Conservation (phyloP, 2,113 vertebrate species). For the Phasianus colchicus region DNA sequence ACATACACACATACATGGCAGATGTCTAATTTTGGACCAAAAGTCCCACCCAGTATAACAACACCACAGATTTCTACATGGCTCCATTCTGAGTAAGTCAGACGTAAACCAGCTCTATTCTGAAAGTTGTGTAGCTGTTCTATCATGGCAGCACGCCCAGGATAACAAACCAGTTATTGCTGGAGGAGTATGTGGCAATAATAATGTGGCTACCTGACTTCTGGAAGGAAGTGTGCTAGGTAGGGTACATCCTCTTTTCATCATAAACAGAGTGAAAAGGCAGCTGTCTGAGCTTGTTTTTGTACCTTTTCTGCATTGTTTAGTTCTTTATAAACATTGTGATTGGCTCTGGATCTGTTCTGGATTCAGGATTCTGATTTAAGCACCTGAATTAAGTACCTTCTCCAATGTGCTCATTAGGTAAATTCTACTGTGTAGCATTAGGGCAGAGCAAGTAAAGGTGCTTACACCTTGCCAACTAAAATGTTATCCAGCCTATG, state of each 20-base stretch:
- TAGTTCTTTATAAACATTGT: neutral
- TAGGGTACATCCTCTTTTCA: neutral
- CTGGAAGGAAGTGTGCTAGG: neutral
- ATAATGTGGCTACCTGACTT: conserved; percentile 28
- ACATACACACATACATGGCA: neutral
- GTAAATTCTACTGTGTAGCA: conserved; percentile 37
- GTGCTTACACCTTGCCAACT: neutral
- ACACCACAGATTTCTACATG: neutral
- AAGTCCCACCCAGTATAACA: neutral
- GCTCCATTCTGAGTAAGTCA: neutral
- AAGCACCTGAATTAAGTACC: neutral
- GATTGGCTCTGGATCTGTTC: conserved; percentile 37
- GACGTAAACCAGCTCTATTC: neutral
- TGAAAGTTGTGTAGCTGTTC: neutral
- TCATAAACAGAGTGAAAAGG: neutral
- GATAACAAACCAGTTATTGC: neutral
- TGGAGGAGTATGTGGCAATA: conserved; percentile 28
- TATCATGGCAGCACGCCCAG: conserved; percentile 28
- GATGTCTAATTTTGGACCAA: neutral
- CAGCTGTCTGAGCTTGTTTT: conserved; percentile 40
- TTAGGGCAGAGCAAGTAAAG: conserved; percentile 22
- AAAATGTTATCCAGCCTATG: conserved; percentile 1
- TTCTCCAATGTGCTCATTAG: conserved; percentile 23
- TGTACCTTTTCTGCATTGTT: conserved; percentile 11
- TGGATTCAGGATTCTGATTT: conserved; percentile 20